A percentile compares a stretch with the other conserved stretches of the same genome.
These are phyloP conservation scores for Ophonus ardosiacus DNA, from an alignment of 2,888 invertebrate genomes.

Conservation along the genomic window DNA sequence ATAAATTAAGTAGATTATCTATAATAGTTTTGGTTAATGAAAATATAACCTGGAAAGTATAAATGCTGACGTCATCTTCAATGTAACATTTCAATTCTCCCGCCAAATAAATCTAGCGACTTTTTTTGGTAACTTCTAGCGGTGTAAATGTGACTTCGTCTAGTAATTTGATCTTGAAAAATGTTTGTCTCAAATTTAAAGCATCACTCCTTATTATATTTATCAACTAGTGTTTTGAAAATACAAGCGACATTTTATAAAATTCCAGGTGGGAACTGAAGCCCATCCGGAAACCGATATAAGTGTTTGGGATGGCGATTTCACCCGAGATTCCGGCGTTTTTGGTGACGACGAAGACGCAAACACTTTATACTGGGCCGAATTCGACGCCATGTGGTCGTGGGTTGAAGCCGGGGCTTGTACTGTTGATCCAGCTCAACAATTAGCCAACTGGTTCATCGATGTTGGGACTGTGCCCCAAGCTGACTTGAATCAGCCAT, in stretches of 20 bases:
- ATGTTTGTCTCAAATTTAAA: no score
- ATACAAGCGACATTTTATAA: neutral
- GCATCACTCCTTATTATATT: no score
- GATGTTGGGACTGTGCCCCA: constrained; percentile 80
- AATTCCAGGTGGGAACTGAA: constrained; percentile 81
- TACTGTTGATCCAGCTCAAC: constrained; percentile 82
- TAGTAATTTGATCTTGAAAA: no score
- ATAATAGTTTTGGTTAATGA: no score
- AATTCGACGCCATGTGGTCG: constrained; percentile 89
- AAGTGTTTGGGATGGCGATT: constrained; percentile 87
- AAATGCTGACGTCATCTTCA: no score
- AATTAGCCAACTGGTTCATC: constrained; percentile 88
- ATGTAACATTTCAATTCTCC: no score
- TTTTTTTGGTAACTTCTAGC: no score
- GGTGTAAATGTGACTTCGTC: no score
- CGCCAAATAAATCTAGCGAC: no score
- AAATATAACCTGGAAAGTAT: no score
- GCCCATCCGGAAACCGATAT: constrained; percentile 92
- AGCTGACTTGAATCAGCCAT: constrained; percentile 83
- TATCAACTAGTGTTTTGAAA: no score
- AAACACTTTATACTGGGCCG: constrained; percentile 86
- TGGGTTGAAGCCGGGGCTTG: constrained; percentile 91
- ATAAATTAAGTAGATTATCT: no score
- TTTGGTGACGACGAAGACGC: constrained; percentile 89
- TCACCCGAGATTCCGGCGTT: constrained; percentile 84